Base-by-base conservation (phyloP, 2,888 invertebrate species). In the Mesorhabditis sp. region DNA sequence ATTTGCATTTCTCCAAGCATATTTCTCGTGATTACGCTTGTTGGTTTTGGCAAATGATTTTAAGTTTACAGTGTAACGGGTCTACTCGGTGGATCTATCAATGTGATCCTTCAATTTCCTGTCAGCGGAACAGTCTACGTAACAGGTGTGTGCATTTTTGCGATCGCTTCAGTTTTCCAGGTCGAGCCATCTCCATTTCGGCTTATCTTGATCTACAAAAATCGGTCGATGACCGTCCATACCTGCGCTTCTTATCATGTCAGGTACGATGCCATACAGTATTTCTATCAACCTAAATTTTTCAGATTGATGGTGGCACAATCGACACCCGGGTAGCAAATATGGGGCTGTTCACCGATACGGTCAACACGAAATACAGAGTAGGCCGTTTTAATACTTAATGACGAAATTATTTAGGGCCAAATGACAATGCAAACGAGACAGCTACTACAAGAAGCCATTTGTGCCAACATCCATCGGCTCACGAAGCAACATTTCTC, bases 301-400 rank as follows among this genome's bases (percentile, higher is more conserved):
- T 62, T 62, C 67, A 65, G 43, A 75, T 80, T 44, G 75, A 72
- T 43, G 75, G 73, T 69, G 78, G 80, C 45, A 73, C 74, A 28
- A 77, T 84, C 5, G 78, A 78, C 43, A 77, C 84, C 2, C 70
- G 78, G 67, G 79, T 84, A 5, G 73, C 76, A 1, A 79, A 82
- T 43, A 79, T 85, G 80, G 84, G 84, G 6, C 67, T 84, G 42
- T 75, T 84, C 65, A 84, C 84, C 0, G 84, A 84, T 65, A 76
- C 83, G 4, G 78, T 84, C 50, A 84, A 84, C 69, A 72, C 73
- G n/a, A 80, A 80, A 67, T 79, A 78, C 62, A 74, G 76, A 42
- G 72, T 72, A 41, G 61, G 72, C 63, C 2, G 42, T 50, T 74
- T 45, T 67, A 76, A 74, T 15, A 41, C 2, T 62, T 72, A 50